These are phyloP conservation scores for Centropyge bicolor DNA, from an alignment of 2,797 vertebrate genomes.

Conservation along the genomic window DNA sequence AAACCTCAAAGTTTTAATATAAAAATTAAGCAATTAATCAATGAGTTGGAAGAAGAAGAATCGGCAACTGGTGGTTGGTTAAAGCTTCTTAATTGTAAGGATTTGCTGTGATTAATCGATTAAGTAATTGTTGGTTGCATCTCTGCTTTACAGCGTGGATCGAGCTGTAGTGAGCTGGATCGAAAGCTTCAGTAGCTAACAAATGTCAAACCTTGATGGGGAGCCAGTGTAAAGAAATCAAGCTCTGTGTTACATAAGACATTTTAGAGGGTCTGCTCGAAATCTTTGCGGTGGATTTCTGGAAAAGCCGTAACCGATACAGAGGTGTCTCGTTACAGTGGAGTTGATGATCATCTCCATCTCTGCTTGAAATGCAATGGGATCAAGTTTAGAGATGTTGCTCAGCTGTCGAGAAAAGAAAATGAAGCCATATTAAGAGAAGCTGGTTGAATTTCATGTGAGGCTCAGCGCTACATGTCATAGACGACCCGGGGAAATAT, in stretches of 20 bases:
- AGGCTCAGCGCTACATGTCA: not conserved
- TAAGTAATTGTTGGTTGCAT: too few species aligned
- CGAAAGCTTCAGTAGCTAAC: not conserved
- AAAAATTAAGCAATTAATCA: not conserved
- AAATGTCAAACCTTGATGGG: not conserved
- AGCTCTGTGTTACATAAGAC: constrained; percentile 9
- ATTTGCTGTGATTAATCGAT: too few species aligned
- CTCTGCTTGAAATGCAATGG: not conserved
- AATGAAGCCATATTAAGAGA: not conserved
- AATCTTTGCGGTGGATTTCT: not conserved
- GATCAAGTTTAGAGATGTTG: not conserved
- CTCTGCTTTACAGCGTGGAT: too few species aligned
- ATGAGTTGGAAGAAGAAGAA: too few species aligned
- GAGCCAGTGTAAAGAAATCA: not conserved
- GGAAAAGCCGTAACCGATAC: not conserved
- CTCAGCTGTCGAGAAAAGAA: not conserved
- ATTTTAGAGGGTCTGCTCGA: not conserved
- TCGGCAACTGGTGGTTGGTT: too few species aligned
- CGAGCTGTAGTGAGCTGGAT: too few species aligned
- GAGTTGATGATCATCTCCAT: not conserved
- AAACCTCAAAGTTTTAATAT: not conserved
- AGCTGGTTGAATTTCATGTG: not conserved
- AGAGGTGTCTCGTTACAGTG: not conserved
- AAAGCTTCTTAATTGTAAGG: too few species aligned
- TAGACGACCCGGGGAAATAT: not conserved